phyloP scores from a whole-genome alignment of 2,888 invertebrate species.

The Papilio protenor region DNA sequence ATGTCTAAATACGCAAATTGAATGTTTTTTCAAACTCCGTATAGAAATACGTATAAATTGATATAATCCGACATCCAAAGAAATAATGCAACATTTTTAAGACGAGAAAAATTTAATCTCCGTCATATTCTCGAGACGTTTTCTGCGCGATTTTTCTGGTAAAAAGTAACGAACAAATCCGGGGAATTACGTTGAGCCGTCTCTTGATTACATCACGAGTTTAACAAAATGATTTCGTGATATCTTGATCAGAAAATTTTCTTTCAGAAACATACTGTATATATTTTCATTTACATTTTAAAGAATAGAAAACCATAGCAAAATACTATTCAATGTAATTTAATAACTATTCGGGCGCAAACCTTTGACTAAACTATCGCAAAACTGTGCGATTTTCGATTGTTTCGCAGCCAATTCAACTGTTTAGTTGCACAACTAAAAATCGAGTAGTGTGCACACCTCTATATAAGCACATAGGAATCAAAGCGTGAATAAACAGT shows the following conservation, averaged over 20 bases:
- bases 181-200: conserved; percentile 6
- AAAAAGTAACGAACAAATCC: neutral
- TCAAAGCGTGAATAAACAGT: too few relatives aligned
- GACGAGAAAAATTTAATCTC: conserved; percentile 12
- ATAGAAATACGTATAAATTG: neutral
- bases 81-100: neutral
- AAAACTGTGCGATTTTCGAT: too few relatives aligned
- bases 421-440: too few relatives aligned
- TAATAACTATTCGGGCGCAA: too few relatives aligned
- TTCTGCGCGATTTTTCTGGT: neutral
- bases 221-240: conserved; percentile 12
- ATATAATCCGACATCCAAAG: conserved; percentile 8
- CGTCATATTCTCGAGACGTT: neutral
- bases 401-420: too few relatives aligned
- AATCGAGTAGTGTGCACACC: too few relatives aligned
- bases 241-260: neutral
- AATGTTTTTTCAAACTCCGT: neutral
- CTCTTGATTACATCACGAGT: neutral
- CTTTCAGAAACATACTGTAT: neutral
- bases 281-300: neutral
- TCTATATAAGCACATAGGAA: too few relatives aligned
- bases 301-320: too few relatives aligned
- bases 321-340: too few relatives aligned
- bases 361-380: too few relatives aligned
- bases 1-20: too few relatives aligned